Percentiles rank a stretch among this genome's conserved stretches.
These are phyloP conservation scores for Hassar affinis DNA, from an alignment of 2,113 vertebrate genomes.

Conservation along the genomic window DNA sequence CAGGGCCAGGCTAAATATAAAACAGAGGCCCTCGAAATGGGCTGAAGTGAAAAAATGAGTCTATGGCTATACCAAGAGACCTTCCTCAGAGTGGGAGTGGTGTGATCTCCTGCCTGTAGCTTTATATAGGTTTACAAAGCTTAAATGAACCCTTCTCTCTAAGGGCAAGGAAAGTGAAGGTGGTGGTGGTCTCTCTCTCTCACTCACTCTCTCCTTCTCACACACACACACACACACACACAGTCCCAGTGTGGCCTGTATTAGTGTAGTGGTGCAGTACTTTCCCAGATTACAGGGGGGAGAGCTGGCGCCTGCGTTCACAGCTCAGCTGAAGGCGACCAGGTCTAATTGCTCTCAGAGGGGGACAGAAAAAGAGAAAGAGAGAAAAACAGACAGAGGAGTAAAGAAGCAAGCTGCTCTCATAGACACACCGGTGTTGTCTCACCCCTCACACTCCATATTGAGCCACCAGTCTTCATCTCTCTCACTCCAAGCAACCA, in stretches of 20 bases:
- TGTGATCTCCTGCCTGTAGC: slow-evolving; percentile 52
- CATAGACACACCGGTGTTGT: slow-evolving; percentile 49
- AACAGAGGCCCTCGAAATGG: slow-evolving; percentile 56
- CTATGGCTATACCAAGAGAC: slow-evolving; percentile 57
- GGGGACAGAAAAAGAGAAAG: slow-evolving; percentile 62
- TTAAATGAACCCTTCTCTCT: slow-evolving; percentile 52
- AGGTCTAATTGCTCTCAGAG: slow-evolving; percentile 80
- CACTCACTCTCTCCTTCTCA: slow-evolving; percentile 8
- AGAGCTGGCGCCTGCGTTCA: slow-evolving; percentile 64
- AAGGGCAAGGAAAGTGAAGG: slow-evolving; percentile 36
- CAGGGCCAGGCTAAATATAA: slow-evolving; percentile 61
- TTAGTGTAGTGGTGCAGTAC: slow-evolving; percentile 53
- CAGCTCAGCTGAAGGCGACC: slow-evolving; percentile 65
- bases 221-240: neutral
- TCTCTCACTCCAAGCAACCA: slow-evolving; percentile 3
- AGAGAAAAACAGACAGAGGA: slow-evolving; percentile 44
- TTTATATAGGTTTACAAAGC: slow-evolving; percentile 56
- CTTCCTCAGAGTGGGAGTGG: slow-evolving; percentile 34
- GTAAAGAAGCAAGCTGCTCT: slow-evolving; percentile 37
- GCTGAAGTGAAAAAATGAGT: slow-evolving; percentile 43
- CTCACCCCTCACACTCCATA: slow-evolving; percentile 29
- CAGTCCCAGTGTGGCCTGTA: slow-evolving; percentile 53
- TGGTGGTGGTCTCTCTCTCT: slow-evolving; percentile 28
- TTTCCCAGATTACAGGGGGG: slow-evolving; percentile 62
- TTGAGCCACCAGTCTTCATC: slow-evolving; percentile 1